phyloP scores from a whole-genome alignment of 2,888 invertebrate species.

The Agrochola lychnidis region DNA sequence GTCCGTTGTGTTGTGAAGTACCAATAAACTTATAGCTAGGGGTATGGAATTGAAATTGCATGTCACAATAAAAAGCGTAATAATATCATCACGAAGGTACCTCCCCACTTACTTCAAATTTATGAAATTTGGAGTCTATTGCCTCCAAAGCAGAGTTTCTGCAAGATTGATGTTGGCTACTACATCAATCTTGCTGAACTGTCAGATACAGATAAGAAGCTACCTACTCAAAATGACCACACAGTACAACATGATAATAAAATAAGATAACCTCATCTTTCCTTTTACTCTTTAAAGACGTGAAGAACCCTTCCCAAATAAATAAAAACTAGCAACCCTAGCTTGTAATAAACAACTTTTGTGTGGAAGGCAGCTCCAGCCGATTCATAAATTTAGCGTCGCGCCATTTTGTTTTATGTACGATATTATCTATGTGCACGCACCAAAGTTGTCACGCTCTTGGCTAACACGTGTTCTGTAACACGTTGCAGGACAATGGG shows the following conservation, averaged over 20 bases:
- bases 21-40: constrained; percentile 77
- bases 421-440: constrained; percentile 87
- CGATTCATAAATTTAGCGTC: constrained; percentile 89
- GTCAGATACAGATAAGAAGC: neutral
- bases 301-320: constrained; percentile 48
- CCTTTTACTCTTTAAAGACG: neutral
- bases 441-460: constrained; percentile 69
- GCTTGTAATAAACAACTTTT: constrained; percentile 88
- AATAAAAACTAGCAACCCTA: constrained; percentile 82
- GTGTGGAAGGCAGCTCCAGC: constrained; percentile 88
- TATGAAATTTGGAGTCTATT: neutral
- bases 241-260: neutral
- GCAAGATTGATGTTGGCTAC: neutral
- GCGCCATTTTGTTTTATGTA: constrained; percentile 88
- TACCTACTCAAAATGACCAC: neutral
- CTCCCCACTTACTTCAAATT: neutral
- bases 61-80: neutral
- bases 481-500: constrained; percentile 52
- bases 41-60: constrained; percentile 12
- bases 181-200: neutral
- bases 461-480: constrained; percentile 58
- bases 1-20: constrained; percentile 76
- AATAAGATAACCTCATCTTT: neutral
- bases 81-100: neutral
- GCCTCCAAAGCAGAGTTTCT: too few relatives aligned